These are phyloP conservation scores for Euplagia quadripunctaria DNA, from an alignment of 2,888 invertebrate genomes.

Conservation along the genomic window DNA sequence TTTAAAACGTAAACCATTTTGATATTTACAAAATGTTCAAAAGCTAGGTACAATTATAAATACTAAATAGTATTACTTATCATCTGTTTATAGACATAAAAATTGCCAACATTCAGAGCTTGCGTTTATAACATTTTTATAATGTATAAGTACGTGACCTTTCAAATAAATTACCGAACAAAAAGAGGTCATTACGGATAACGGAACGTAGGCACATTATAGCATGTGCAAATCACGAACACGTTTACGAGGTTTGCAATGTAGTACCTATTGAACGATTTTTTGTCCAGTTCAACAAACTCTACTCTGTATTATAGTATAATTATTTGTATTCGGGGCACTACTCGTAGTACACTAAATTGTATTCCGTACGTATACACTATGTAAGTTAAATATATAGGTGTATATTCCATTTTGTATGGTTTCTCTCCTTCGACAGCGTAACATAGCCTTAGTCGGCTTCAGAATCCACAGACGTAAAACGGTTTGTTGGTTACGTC, in stretches of 20 bases:
- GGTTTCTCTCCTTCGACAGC: slow-evolving; percentile 41
- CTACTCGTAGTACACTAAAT: slow-evolving; percentile 10
- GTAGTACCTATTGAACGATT: slow-evolving; percentile 26
- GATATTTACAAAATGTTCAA: too few species aligned
- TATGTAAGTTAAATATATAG: slow-evolving; percentile 16
- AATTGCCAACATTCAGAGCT: too few species aligned
- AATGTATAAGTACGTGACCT: too few species aligned
- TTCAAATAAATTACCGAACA: not conserved
- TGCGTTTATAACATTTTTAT: too few species aligned
- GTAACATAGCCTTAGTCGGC: slow-evolving; percentile 23
- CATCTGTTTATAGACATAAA: too few species aligned
- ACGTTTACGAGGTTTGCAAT: not conserved
- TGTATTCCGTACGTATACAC: not conserved
- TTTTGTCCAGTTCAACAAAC: slow-evolving; percentile 46
- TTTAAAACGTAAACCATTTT: too few species aligned
- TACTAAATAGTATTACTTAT: too few species aligned
- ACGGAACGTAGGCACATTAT: slow-evolving; percentile 26
- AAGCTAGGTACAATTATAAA: too few species aligned
- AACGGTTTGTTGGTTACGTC: not conserved
- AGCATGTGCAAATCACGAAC: slow-evolving; percentile 29
- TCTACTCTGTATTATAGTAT: slow-evolving; percentile 2
- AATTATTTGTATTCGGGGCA: slow-evolving; percentile 35
- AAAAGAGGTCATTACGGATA: slow-evolving; percentile 15
- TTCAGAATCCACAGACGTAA: slow-evolving; percentile 33
- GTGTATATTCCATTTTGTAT: slow-evolving; percentile 15